These are phyloP conservation scores for Protobothrops flavoviridis DNA, from an alignment of 2,113 vertebrate genomes.

Conservation along the genomic window DNA sequence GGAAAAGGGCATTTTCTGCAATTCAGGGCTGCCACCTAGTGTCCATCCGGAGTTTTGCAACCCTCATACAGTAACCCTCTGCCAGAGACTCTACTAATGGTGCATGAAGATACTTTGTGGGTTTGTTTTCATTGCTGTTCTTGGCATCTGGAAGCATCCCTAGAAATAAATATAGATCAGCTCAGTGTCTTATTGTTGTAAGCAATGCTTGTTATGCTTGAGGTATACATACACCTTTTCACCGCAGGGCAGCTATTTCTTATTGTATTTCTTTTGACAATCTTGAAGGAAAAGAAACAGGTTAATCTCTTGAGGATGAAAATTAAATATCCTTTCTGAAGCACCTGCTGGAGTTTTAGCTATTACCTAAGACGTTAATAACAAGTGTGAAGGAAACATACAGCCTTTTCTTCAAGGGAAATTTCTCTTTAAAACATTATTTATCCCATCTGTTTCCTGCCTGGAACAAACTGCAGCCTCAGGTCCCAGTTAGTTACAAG, in stretches of 20 bases:
- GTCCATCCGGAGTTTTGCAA: neutral
- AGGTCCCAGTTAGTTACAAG: conserved; percentile 52
- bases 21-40: neutral
- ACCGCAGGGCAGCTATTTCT: neutral
- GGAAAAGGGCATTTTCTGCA: neutral
- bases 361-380: conserved; percentile 37
- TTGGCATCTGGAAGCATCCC: neutral
- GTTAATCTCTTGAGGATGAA: conserved; percentile 14
- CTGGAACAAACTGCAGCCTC: conserved; percentile 33
- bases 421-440: conserved; percentile 57
- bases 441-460: conserved; percentile 67
- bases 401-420: conserved; percentile 56
- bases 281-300: neutral
- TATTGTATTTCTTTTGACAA: conserved; percentile 6
- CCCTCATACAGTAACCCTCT: neutral
- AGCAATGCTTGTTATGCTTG: neutral
- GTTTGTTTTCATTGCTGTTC: neutral
- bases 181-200: neutral
- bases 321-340: conserved; percentile 28
- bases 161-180: neutral
- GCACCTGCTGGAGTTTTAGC: conserved; percentile 54
- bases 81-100: neutral
- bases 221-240: too few relatives aligned
- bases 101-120: neutral
- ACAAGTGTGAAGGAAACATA: conserved; percentile 50